Percentiles rank a stretch among this genome's conserved stretches.
Evolutionary conservation across 2,888 invertebrate species (phyloP).

Genomic region (Limnephilus lunatus): DNA sequence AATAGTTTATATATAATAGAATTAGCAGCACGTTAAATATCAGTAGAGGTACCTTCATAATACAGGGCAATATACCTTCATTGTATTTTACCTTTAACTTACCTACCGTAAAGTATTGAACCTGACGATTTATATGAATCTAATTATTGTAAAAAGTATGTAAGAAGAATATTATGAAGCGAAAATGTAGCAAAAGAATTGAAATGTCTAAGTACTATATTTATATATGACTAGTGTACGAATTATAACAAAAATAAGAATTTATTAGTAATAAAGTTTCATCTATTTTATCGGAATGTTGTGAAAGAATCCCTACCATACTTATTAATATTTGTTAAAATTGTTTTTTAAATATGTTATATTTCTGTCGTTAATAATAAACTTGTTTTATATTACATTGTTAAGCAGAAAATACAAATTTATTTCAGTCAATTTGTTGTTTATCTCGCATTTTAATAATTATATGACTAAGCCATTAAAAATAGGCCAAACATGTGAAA

Average conservation of each 20-base stretch:
- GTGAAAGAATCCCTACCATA: conserved; percentile 38
- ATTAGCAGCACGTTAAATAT: background rate
- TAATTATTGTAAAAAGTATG: background rate
- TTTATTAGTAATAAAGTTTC: conserved; percentile 28
- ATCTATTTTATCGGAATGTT: conserved; percentile 23
- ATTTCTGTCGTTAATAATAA: background rate
- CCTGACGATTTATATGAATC: background rate
- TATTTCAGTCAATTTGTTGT: background rate
- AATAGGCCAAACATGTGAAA: background rate
- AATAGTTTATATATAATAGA: background rate
- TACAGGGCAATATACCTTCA: background rate
- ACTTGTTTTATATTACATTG: background rate
- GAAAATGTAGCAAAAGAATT: background rate
- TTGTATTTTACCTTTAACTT: background rate
- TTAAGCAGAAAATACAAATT: background rate
- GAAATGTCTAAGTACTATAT: conserved; percentile 31
- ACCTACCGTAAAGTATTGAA: conserved; percentile 38
- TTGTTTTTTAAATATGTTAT: background rate
- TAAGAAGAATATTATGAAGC: background rate
- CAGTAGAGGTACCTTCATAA: background rate
- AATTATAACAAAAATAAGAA: conserved; percentile 22
- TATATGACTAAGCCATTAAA: background rate
- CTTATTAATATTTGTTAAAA: background rate
- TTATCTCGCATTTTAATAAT: background rate
- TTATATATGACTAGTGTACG: conserved; percentile 35